Base-by-base conservation (phyloP, 2,888 invertebrate genomes). In the Agrochola macilenta region DNA sequence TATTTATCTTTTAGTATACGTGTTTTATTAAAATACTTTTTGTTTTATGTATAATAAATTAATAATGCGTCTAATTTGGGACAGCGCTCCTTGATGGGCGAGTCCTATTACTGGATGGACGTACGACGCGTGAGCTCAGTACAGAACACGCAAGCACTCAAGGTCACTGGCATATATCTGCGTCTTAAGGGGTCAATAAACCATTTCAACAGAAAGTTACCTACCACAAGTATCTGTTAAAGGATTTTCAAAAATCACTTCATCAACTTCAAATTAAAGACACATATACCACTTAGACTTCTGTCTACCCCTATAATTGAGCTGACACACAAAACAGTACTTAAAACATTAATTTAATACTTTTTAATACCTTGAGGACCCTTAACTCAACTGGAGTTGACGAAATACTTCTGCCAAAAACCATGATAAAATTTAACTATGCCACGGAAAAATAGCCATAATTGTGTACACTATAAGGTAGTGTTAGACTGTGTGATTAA, bases 331-430 rank as follows among this genome's bases (percentile, higher is more conserved):
- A 75, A 85, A 82, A 82, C 77, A 79, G 83, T 82, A 81, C 87
- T 89, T 66, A 86, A 87, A 77, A 58, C 71, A 69, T 72, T 61
- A 60, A 85, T 78, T 87, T 69, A 76, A 84, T 70, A 61, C 85
- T 79, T 79, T 83, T 79, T 84, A 79, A 82, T 75, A 75, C 64
- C 17, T 17, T n/a, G 0, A 82, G 68, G 1, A 57, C 60, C 3
- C 82, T 85, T 52, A 63, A 70, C 52, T 64, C 46, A 60, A 12
- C 26, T 72, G 11, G 54, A 81, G 65, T 63, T 26, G 57, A 35
- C 60, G 66, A 66, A 35, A 81, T 73, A 65, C 73, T 64, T 11
- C 0, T n/a, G 30, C 4, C 3, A 30, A 74, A 68, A 43, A 70
- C 81, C 61, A 66, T 0, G 46, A 52, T 80, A 69, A 12, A 14